phyloP scores from a whole-genome alignment of 2,797 vertebrate species.

The Pangasius mekongensis region DNA sequence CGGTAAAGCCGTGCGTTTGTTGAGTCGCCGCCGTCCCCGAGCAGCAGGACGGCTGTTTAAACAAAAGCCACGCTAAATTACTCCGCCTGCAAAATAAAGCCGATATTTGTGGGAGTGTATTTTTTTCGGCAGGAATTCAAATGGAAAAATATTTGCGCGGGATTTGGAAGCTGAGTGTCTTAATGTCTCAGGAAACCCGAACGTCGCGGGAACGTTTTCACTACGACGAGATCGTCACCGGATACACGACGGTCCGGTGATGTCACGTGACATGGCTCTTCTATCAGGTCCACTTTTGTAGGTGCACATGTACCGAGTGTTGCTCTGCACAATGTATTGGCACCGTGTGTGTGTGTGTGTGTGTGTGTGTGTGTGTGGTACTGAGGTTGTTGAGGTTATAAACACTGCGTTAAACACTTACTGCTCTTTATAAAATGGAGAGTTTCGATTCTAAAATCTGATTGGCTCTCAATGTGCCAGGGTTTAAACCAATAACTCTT shows the following conservation, averaged over 20 bases:
- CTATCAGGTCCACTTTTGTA: too few species aligned
- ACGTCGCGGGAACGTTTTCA: background rate
- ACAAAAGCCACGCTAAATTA: slow-evolving; percentile 14
- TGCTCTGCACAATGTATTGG: background rate
- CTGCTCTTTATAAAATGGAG: background rate
- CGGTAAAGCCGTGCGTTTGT: slow-evolving; percentile 6
- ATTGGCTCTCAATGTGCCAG: background rate
- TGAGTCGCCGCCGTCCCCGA: background rate
- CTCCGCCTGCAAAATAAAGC: slow-evolving; percentile 24
- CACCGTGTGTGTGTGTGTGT: background rate
- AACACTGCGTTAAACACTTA: background rate
- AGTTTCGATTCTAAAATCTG: background rate
- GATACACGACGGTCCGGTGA: background rate
- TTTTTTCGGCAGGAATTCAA: background rate
- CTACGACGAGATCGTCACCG: background rate
- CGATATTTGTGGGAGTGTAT: background rate
- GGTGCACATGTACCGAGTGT: background rate
- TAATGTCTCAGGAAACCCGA: background rate
- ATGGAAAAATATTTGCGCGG: background rate
- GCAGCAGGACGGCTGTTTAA: slow-evolving; percentile 15
- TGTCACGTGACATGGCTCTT: background rate
- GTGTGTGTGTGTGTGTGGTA: background rate
- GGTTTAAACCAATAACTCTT: background rate
- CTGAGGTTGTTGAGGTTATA: background rate
- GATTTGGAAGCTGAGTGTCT: background rate